These are phyloP conservation scores for Connochaetes taurinus DNA, from an alignment of 2,113 vertebrate species.

Conservation along the genomic window DNA sequence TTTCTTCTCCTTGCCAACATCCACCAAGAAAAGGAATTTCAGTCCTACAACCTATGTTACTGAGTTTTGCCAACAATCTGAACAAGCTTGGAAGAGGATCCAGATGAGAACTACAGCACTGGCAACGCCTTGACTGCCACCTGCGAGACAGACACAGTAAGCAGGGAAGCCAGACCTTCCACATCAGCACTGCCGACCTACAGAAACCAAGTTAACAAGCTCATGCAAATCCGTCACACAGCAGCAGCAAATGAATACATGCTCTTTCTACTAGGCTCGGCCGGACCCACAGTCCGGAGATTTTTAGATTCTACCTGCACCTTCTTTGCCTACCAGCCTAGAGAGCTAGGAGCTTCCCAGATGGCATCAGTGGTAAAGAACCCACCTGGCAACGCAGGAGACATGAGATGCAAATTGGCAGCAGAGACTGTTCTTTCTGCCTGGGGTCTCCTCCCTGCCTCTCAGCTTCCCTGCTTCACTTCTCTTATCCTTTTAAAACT, in stretches of 20 bases:
- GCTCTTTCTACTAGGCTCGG: neutral
- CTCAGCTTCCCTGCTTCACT: neutral
- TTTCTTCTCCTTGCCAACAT: neutral
- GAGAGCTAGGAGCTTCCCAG: neutral
- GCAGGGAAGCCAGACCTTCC: neutral
- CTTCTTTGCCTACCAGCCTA: neutral
- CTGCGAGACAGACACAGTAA: neutral
- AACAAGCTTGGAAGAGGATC: neutral
- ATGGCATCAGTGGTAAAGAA: neutral
- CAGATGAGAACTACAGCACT: neutral
- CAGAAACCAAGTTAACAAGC: neutral
- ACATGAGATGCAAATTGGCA: neutral
- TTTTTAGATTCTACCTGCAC: neutral
- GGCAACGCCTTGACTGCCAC: neutral
- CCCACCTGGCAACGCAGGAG: neutral
- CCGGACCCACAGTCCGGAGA: neutral
- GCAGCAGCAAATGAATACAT: neutral
- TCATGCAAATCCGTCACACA: neutral
- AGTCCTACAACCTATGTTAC: neutral
- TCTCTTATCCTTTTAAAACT: neutral
- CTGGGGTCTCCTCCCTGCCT: neutral
- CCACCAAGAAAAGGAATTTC: neutral
- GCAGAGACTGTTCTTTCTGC: neutral
- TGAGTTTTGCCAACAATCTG: neutral
- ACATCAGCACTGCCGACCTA: neutral